Evolutionary conservation across 2,113 vertebrate genomes (phyloP).

Genomic region (Mustela nigripes): DNA sequence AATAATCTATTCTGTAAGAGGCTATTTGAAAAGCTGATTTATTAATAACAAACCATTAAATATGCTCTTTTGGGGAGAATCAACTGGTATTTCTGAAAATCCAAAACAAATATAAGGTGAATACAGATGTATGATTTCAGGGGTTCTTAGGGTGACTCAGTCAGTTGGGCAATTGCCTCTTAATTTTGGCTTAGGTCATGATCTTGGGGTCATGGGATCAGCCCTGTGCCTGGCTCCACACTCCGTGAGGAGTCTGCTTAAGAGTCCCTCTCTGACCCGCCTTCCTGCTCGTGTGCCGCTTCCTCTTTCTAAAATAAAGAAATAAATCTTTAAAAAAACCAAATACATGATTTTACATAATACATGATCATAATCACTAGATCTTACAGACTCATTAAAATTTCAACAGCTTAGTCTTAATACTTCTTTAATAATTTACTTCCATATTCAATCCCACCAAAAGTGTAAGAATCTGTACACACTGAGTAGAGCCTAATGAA

Average conservation of each 20-base stretch:
- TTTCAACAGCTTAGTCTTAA: conserved; percentile 30
- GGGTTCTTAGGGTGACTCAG: background rate
- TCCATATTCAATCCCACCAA: conserved; percentile 23
- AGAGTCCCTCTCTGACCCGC: background rate
- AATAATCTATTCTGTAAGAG: conserved; percentile 27
- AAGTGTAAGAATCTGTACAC: background rate
- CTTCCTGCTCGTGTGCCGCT: background rate
- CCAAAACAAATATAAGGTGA: background rate
- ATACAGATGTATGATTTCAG: background rate
- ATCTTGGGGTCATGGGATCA: background rate
- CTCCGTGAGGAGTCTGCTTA: background rate
- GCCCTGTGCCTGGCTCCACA: background rate
- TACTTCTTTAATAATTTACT: conserved; percentile 3
- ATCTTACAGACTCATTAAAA: conserved; percentile 11
- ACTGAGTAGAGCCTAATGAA: background rate
- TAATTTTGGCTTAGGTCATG: background rate
- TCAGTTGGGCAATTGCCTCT: background rate
- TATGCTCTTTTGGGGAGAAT: background rate
- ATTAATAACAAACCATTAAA: background rate
- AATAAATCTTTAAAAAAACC: background rate
- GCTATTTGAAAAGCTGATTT: conserved; percentile 17
- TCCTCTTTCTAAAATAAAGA: background rate
- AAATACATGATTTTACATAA: background rate
- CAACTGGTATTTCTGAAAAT: conserved; percentile 45
- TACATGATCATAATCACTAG: background rate